phyloP scores from a whole-genome alignment of 1,140 invertebrate species.

The Procambarus clarkii region DNA sequence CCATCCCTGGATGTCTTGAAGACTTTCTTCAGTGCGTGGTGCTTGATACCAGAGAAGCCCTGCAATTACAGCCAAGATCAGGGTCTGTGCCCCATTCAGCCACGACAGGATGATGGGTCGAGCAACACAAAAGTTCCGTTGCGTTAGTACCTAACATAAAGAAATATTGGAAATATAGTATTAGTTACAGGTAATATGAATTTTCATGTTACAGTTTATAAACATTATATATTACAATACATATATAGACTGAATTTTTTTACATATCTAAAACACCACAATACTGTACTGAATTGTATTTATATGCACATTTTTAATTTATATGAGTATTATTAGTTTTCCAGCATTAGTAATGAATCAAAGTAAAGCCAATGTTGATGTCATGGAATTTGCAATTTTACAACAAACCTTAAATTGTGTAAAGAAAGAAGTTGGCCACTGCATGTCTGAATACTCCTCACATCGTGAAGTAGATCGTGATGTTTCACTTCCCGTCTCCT shows the following conservation, averaged over 20 bases:
- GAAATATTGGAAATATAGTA: too few species aligned
- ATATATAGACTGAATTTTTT: too few species aligned
- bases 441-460: conserved; percentile 80
- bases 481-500: conserved; percentile 83
- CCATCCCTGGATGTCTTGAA: conserved; percentile 90
- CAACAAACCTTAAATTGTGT: conserved; percentile 85
- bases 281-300: too few species aligned
- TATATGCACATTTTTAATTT: too few species aligned
- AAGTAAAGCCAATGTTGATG: neutral
- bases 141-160: conserved; percentile 78
- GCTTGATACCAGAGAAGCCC: conserved; percentile 89
- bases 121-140: conserved; percentile 88
- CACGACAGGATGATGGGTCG: conserved; percentile 86
- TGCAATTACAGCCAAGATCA: conserved; percentile 84
- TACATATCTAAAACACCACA: too few species aligned
- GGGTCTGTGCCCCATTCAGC: conserved; percentile 88
- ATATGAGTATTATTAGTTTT: neutral
- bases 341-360: neutral
- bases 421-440: conserved; percentile 88
- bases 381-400: neutral
- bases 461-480: conserved; percentile 76
- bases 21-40: conserved; percentile 83
- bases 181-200: too few species aligned
- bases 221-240: too few species aligned
- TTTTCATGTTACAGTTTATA: too few species aligned